Conservation (phyloP, 37 sponge, comb jelly and placozoan genomes). For the Mnemiopsis leidyi region DNA sequence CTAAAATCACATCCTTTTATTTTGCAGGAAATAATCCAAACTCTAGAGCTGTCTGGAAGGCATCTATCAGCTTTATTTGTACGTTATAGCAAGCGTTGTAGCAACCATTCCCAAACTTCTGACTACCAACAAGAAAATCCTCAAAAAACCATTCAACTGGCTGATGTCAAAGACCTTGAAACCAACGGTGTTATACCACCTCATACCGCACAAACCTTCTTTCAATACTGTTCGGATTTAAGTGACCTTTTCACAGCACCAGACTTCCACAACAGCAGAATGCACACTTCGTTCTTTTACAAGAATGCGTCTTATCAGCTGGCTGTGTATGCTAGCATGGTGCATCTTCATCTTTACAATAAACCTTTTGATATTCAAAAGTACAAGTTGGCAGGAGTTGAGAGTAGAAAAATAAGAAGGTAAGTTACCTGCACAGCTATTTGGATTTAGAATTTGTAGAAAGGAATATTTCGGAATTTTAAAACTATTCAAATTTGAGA, state of each 20-base stretch:
- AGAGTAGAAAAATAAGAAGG: background rate
- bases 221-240: background rate
- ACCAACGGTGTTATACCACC: background rate
- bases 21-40: background rate
- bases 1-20: no score
- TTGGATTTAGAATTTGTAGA: no score
- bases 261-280: background rate
- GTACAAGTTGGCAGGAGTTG: background rate
- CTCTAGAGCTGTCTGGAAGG: background rate
- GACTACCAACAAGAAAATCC: no score
- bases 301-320: background rate
- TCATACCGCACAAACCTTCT: background rate
- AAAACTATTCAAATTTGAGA: no score
- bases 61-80: background rate
- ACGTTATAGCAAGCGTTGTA: background rate
- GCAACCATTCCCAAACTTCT: background rate
- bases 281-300: background rate
- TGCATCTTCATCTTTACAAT: background rate
- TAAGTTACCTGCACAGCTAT: no score
- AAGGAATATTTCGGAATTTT: no score
- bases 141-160: background rate
- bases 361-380: background rate
- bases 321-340: background rate
- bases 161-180: background rate
- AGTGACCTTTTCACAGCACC: background rate